Evolutionary conservation across 2,888 invertebrate species (phyloP), one percentile per base, ranked within the genome.

Genomic region (Lydus trimaculatus): DNA sequence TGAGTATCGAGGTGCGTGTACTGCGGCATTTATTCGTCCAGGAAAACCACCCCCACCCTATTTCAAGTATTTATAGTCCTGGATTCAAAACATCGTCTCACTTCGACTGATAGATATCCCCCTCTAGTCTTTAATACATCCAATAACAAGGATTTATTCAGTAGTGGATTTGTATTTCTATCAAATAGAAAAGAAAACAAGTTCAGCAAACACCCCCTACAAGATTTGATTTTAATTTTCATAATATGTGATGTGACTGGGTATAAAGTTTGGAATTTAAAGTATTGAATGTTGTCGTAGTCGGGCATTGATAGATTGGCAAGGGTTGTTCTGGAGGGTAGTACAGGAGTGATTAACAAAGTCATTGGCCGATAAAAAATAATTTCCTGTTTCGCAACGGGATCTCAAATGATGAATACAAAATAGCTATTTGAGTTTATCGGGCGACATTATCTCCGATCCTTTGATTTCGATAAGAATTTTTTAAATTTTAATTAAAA

Each of bases 1-100:
- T 74, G 74, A 71, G 69, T 69, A 73, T 73, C 69, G 73, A 72
- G 70, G 71, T 74, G 73, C 73, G 74, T 73, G 74, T 73, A 72
- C 72, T 69, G 67, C 70, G 67, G 72, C 72, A 72, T 71, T 72
- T 71, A 70, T 72, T 72, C 65, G 67, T 70, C 65, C 65, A 65
- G 66, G 66, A 64, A 64, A 48, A 52, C 23, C 48, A 20, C 48
- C 56, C 63, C 65, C 61, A 64, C 56, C 63, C 65, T 63, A 64
- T 36, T 36, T 52, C 52, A 52, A 67, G 69, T 73, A 73, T 73
- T 73, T 73, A 73, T 72, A 64, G 33, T 31, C 70, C 69, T 67
- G 64, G 58, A 52, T 69, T 70, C 62, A 64, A 69, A 71, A 60
- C 28, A 61, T 65, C 52, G 63, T 36, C 52, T 56, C 31, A 58